phyloP scores from a whole-genome alignment of 2,797 vertebrate species.

The Dermochelys coriacea region DNA sequence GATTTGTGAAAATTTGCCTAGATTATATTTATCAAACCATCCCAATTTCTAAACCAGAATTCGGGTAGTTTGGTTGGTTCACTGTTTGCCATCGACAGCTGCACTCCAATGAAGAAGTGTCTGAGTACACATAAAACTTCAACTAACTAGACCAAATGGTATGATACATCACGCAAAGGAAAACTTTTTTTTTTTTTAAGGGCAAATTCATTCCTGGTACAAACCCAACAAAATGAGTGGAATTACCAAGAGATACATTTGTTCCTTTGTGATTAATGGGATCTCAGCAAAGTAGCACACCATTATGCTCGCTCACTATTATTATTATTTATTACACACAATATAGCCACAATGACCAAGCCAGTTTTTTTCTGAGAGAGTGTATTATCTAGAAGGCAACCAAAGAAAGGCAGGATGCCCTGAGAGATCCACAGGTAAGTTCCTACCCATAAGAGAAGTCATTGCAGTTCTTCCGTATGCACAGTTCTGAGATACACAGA shows the following conservation, averaged over 20 bases:
- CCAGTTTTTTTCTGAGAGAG: constrained; percentile 36
- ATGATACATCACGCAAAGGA: constrained; percentile 67
- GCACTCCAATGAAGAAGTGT: constrained; percentile 52
- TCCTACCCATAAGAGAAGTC: not conserved
- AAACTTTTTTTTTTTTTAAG: constrained; percentile 60
- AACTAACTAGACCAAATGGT: constrained; percentile 69
- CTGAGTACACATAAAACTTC: constrained; percentile 61
- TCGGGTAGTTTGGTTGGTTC: constrained; percentile 51
- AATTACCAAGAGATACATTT: constrained; percentile 54
- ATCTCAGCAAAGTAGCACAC: constrained; percentile 17
- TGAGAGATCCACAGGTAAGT: constrained; percentile 29
- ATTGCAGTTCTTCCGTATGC: not conserved
- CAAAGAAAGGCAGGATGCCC: constrained; percentile 27
- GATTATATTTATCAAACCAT: not conserved
- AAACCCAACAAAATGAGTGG: constrained; percentile 53
- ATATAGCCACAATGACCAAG: not conserved
- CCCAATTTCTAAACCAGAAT: constrained; percentile 18
- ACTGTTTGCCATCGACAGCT: constrained; percentile 62
- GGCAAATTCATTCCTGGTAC: constrained; percentile 46
- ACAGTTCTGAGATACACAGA: not conserved
- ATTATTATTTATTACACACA: constrained; percentile 55
- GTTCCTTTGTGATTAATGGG: constrained; percentile 13
- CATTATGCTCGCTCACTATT: fast-evolving
- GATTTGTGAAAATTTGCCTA: constrained; percentile 18
- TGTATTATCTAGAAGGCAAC: not conserved